phyloP scores from a whole-genome alignment of 2,113 vertebrate species.

The Melanocharis versteri region DNA sequence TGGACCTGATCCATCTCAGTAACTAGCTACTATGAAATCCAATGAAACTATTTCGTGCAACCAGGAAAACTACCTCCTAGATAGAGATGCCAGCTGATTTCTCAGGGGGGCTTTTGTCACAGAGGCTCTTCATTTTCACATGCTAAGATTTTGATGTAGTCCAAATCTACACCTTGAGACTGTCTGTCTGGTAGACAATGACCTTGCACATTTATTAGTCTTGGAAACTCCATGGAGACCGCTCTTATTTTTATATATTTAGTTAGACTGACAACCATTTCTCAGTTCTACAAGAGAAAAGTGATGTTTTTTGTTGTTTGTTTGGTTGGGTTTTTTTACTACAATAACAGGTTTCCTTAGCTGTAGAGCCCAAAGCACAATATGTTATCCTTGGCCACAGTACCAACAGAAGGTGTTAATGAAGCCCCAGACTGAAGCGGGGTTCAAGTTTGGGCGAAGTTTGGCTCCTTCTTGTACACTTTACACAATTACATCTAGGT shows the following conservation, averaged over 20 bases:
- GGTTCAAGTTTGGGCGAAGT: not conserved
- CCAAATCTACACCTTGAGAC: not conserved
- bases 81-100: not conserved
- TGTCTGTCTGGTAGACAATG: not conserved
- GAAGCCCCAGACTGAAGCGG: not conserved
- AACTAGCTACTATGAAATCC: not conserved
- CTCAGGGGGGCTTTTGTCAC: not conserved
- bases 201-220: not conserved
- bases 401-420: not conserved
- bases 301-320: too few species aligned
- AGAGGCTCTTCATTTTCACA: not conserved
- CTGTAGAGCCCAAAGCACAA: not conserved
- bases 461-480: not conserved
- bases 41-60: not conserved
- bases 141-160: not conserved
- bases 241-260: not conserved
- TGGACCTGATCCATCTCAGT: not conserved
- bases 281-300: not conserved
- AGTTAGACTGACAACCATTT: constrained; percentile 13
- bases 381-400: not conserved
- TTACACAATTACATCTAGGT: not conserved
- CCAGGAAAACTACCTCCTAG: not conserved
- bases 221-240: not conserved
- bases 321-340: not conserved
- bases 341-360: not conserved